These are phyloP conservation scores for Alviniconcha strummeri DNA, from an alignment of 2,888 invertebrate species.

Conservation along the genomic window DNA sequence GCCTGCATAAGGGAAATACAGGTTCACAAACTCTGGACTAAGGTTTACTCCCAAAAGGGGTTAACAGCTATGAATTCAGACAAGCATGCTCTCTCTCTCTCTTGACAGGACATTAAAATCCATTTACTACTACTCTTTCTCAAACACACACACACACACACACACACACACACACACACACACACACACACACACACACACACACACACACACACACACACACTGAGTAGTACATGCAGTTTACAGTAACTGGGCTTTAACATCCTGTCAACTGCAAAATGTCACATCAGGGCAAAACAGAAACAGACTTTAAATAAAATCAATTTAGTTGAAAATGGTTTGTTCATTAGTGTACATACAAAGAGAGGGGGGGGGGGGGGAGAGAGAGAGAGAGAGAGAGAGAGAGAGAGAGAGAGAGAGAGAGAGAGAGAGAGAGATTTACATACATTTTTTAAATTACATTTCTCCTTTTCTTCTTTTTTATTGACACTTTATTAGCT, in stretches of 20 bases:
- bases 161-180: background rate
- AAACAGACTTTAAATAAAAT: background rate
- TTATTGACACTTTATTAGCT: too few species aligned
- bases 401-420: too few species aligned
- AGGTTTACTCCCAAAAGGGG: too few species aligned
- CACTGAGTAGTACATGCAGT: background rate
- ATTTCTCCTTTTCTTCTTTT: too few species aligned
- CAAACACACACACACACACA: background rate
- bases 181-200: slow-evolving; percentile 10
- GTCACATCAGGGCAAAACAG: background rate
- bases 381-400: too few species aligned
- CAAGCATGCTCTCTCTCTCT: too few species aligned
- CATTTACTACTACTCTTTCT: too few species aligned
- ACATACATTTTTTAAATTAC: too few species aligned
- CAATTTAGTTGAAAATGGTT: background rate
- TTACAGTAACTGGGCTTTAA: background rate
- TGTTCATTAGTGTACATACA: background rate
- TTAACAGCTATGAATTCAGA: too few species aligned
- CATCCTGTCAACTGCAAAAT: background rate
- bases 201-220: slow-evolving; percentile 15
- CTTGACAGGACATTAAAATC: too few species aligned
- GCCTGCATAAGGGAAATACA: too few species aligned
- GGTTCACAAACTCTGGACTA: too few species aligned
- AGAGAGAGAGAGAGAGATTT: background rate
- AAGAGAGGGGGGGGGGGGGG: background rate